These are phyloP conservation scores for Zophobas morio DNA, from an alignment of 1,140 invertebrate genomes.

Conservation along the genomic window DNA sequence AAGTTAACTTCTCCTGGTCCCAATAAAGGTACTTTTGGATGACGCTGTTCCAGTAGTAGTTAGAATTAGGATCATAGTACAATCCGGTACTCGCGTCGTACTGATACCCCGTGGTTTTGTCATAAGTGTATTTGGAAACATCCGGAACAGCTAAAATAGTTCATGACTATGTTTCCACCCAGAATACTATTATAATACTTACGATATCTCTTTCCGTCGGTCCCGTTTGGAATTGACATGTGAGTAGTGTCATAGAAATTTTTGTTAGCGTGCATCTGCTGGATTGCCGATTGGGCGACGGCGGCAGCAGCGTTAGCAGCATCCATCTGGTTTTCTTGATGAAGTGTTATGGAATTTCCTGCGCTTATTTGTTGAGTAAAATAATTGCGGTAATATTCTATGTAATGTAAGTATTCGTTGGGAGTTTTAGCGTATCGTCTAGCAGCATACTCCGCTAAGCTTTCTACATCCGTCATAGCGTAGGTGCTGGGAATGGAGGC, in stretches of 20 bases:
- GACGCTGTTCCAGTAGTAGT: slow-evolving; percentile 94
- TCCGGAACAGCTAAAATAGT: slow-evolving; percentile 82
- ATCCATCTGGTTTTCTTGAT: slow-evolving; percentile 74
- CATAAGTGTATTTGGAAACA: slow-evolving; percentile 92
- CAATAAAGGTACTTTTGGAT: slow-evolving; percentile 96
- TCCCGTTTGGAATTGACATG: slow-evolving; percentile 70
- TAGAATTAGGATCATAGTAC: slow-evolving; percentile 96
- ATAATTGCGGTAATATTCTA: slow-evolving; percentile 86
- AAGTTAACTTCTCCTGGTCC: slow-evolving; percentile 88
- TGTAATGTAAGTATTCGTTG: slow-evolving; percentile 81
- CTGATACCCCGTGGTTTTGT: slow-evolving; percentile 96
- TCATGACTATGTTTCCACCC: not conserved
- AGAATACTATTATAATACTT: slow-evolving; percentile 63
- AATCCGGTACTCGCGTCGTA: slow-evolving; percentile 94
- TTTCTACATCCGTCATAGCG: slow-evolving; percentile 79
- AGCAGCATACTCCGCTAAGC: slow-evolving; percentile 85
- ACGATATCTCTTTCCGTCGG: slow-evolving; percentile 79
- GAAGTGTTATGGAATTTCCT: slow-evolving; percentile 71
- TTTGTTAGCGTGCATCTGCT: slow-evolving; percentile 78
- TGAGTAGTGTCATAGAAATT: slow-evolving; percentile 62
- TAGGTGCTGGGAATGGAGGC: slow-evolving; percentile 68
- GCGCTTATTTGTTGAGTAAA: slow-evolving; percentile 82
- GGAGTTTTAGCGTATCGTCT: slow-evolving; percentile 82
- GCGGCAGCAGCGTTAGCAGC: slow-evolving; percentile 90
- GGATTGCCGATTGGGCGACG: slow-evolving; percentile 90